A percentile compares a stretch with the other conserved stretches of the same genome.
Evolutionary conservation across 2,888 invertebrate species (phyloP).

Genomic region (Aleiodes alternator): DNA sequence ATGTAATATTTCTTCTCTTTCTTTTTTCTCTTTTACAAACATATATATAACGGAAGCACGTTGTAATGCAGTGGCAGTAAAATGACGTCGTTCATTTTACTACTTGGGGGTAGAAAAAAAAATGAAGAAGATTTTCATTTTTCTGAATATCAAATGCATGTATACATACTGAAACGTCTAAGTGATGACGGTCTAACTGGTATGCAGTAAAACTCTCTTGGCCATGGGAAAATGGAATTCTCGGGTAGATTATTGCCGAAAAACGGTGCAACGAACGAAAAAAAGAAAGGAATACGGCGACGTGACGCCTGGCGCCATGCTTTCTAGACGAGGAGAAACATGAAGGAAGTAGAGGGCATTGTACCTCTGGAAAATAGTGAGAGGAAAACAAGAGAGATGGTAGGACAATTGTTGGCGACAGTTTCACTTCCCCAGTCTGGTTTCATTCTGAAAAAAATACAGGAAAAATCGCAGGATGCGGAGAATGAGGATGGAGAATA

Average conservation of each 20-base stretch:
- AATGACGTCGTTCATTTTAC: conserved; percentile 4
- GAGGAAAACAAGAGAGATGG: conserved; percentile 13
- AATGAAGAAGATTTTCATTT: neutral
- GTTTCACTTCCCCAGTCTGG: neutral
- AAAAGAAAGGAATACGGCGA: conserved; percentile 56
- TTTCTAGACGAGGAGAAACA: conserved; percentile 63
- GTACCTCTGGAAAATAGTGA: conserved; percentile 19
- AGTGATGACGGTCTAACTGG: conserved; percentile 17
- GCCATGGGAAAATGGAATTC: neutral
- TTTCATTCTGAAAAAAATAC: neutral
- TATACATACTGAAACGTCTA: neutral
- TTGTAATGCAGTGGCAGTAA: neutral
- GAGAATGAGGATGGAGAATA: conserved; percentile 39
- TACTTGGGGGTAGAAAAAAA: neutral
- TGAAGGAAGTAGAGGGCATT: conserved; percentile 5
- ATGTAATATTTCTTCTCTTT: conserved; percentile 2
- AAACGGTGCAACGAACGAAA: conserved; percentile 10
- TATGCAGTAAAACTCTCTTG: conserved; percentile 19
- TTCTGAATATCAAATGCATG: conserved; percentile 15
- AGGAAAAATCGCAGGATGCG: conserved; percentile 30
- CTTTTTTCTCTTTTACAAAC: neutral
- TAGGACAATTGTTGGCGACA: conserved; percentile 12
- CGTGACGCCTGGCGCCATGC: conserved; percentile 65
- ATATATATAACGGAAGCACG: too few species aligned
- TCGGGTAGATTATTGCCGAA: conserved; percentile 20